Base-by-base conservation (phyloP, 2,888 invertebrate genomes). In the Masnerella sp. region DNA sequence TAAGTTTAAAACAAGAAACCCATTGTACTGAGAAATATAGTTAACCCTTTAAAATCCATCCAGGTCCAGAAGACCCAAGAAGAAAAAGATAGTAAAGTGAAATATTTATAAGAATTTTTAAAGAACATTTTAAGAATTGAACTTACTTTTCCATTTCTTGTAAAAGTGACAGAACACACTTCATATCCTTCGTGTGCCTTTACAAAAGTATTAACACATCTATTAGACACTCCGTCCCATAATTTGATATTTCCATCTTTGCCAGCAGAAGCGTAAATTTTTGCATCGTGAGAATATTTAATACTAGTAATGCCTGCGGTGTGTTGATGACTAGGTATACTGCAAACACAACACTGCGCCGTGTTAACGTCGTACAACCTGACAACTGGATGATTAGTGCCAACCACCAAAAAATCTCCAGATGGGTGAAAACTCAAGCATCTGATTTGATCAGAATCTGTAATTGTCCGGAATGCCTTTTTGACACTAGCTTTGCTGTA, bases 401-500 rank as follows among this genome's bases (percentile, higher is more conserved):
- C 96, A 1, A 98, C 97, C 25, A 98, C 92, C 7, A 99, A 90
- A 86, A 93, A 98, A 84, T 99, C 98, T 0, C 99, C 99, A 1
- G 94, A 92, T 0, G 99, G 99, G 88, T 99, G 99, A 86, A 99
- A 97, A 0, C 96, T 93, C 71, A 99, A 90, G 78, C 96, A 94
- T 8, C 95, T 90, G 0, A 99, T 94, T 45, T 95, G 94, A 82
- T 97, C 96, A 0, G 97, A 94, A 88, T 99, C 99, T 74, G 96
- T 96, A 28, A 99, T 96, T 32, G 97, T 97, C 82, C 96, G 96
- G 85, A 95, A 97, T 0, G 99, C 99, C 84, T 99, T 97, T 88
- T 99, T 99, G 0, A 98, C 98, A 0, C 98, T 98, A 0, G 99
- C 97, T 88, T 99, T 99, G 30, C 98, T 97, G 83, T 96, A 99